These are phyloP conservation scores for Neocrepidodera transversa DNA, from an alignment of 2,888 invertebrate species.

Conservation along the genomic window DNA sequence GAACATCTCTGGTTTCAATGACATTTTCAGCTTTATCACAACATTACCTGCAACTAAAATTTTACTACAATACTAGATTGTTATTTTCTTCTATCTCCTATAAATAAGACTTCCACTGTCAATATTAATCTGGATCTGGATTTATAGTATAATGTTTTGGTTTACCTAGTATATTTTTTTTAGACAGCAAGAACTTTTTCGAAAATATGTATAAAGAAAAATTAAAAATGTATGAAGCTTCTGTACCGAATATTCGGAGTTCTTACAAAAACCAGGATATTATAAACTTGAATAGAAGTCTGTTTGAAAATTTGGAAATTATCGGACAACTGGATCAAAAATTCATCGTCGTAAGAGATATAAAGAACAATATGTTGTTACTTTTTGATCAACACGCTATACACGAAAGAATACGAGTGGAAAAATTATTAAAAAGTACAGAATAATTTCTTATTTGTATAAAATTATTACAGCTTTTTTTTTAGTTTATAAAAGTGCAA, in stretches of 20 bases:
- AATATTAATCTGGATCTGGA: no score
- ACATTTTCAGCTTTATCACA: no score
- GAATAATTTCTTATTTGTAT: neutral
- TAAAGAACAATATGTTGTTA: slow-evolving; percentile 64
- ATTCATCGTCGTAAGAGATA: slow-evolving; percentile 67
- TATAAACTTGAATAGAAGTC: slow-evolving; percentile 59
- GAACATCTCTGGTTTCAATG: no score
- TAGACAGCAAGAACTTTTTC: slow-evolving; percentile 55
- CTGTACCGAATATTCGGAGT: slow-evolving; percentile 43
- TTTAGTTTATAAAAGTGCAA: slow-evolving; percentile 45
- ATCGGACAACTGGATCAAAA: slow-evolving; percentile 79
- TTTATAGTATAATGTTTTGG: no score
- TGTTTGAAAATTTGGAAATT: slow-evolving; percentile 62
- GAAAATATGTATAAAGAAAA: slow-evolving; percentile 53
- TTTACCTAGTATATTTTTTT: no score
- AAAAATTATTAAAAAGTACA: slow-evolving; percentile 70
- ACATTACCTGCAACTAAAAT: no score
- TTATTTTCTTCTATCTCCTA: no score
- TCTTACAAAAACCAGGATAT: slow-evolving; percentile 29
- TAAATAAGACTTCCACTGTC: no score
- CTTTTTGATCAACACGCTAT: slow-evolving; percentile 89
- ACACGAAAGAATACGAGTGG: slow-evolving; percentile 82
- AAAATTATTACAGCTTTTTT: slow-evolving; percentile 8
- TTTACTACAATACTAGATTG: no score
- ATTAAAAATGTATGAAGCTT: slow-evolving; percentile 47